Evolutionary conservation across 2,797 vertebrate genomes (phyloP), one percentile per base, ranked within the genome.

Genomic region (Parotocinclus haroldoi): DNA sequence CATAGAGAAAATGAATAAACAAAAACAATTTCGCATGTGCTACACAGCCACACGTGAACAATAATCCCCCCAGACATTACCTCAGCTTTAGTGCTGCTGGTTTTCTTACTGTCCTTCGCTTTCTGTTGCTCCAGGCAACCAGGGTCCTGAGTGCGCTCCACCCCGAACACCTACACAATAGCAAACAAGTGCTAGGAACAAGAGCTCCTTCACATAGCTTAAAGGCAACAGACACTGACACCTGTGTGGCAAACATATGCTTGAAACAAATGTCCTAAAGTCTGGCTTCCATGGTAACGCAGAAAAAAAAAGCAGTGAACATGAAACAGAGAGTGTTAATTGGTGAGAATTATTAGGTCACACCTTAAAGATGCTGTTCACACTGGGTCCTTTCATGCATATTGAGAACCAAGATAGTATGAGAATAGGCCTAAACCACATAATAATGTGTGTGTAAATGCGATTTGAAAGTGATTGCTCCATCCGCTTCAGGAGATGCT

Each of bases 121-220:
- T 90, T 86, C 77, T 80, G 90, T 78, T 80, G 87, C 84, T 87
- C 84, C 77, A 75, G 87, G 86, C 80, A 88, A 83, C 82, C 88
- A 72, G 91, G 89, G 87, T 91, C 91, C 82, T 89, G 88, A 84
- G 85, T 87, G 84, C 87, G 92, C 89, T 95, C 92, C 82, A 97
- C 90, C 81, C 95, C 96, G 87, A 98, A 97, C 76, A 98, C 95
- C 96, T 98, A 87, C 72, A 72, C 54, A 75, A 9, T 38, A 68
- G 58, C 71, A 37, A 72, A 74, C 68, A 76, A 14, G 27, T 27
- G 72, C 14, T 18, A 68, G 19, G 9, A 36, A 37, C 12, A 56
- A 42, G 9, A 27, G 10, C 54, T 49, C 39, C n/a, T 53, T 66
- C 44, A 38, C 9, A 52, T 7, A 17, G 40, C 10, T 16, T 40